phyloP scores from a whole-genome alignment of 2,797 vertebrate species.

The Chrysocyon brachyurus region DNA sequence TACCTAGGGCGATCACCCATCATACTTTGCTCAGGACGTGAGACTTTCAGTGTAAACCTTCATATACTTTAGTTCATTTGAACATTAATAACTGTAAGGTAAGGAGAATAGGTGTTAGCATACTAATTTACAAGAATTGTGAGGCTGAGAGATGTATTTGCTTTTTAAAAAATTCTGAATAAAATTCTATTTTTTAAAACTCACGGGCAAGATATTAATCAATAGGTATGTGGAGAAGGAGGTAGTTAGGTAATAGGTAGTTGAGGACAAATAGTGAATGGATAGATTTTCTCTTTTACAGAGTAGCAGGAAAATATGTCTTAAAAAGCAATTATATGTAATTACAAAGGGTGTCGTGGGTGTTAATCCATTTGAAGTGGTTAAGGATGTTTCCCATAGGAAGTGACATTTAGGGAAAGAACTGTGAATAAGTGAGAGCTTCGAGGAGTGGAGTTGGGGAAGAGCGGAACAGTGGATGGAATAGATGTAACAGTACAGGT shows the following conservation, averaged over 20 bases:
- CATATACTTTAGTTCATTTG: background rate
- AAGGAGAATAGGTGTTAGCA: background rate
- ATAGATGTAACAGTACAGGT: background rate
- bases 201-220: background rate
- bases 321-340: background rate
- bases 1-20: background rate
- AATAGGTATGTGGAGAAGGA: background rate
- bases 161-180: constrained; percentile 7
- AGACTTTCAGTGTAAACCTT: background rate
- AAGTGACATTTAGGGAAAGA: constrained; percentile 5
- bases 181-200: constrained; percentile 39
- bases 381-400: background rate
- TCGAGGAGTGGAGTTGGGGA: background rate
- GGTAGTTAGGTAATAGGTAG: background rate
- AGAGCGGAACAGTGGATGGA: background rate
- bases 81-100: background rate
- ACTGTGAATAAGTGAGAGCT: background rate
- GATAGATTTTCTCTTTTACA: background rate
- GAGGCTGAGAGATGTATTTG: background rate
- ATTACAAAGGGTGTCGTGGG: background rate
- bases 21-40: background rate
- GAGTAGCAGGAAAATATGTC: background rate
- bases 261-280: background rate
- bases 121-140: constrained; percentile 20
- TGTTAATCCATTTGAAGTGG: background rate